phyloP scores from a whole-genome alignment of 2,113 vertebrate genomes.

The Montifringilla adamsi region DNA sequence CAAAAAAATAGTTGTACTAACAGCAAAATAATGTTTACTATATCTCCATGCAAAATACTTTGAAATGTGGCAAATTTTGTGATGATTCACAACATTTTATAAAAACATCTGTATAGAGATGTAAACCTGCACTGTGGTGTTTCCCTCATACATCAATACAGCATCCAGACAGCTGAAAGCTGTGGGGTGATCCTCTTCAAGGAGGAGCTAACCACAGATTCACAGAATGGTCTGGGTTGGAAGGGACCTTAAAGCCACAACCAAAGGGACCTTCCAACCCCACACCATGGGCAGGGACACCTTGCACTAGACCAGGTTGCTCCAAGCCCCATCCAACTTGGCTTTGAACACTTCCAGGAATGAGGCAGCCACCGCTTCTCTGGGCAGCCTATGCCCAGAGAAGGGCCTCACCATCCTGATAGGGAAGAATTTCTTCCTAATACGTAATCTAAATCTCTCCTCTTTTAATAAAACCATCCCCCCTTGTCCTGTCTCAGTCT shows the following conservation, averaged over 20 bases:
- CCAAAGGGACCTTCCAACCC: not conserved
- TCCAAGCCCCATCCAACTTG: rapidly evolving
- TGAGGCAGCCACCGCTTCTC: not conserved
- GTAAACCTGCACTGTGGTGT: not conserved
- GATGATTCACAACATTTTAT: not conserved
- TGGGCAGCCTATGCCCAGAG: not conserved
- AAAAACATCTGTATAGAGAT: rapidly evolving
- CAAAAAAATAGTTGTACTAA: not conserved
- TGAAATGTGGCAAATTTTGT: not conserved
- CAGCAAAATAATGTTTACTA: not conserved
- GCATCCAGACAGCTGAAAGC: not conserved
- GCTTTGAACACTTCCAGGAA: not conserved
- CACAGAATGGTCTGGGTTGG: not conserved
- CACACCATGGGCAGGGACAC: too few species aligned
- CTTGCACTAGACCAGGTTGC: not conserved
- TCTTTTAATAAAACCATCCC: not conserved
- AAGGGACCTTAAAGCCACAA: not conserved
- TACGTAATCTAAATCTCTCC: not conserved
- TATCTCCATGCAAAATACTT: not conserved
- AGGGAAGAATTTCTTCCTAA: not conserved
- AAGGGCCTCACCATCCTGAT: not conserved
- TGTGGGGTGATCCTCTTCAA: not conserved
- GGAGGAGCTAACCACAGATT: not conserved
- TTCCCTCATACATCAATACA: not conserved
- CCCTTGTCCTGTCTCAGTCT: not conserved